Percentiles rank a stretch among this genome's conserved stretches.
Evolutionary conservation across 2,113 vertebrate genomes (phyloP).

Genomic region (Lophura nycthemera): DNA sequence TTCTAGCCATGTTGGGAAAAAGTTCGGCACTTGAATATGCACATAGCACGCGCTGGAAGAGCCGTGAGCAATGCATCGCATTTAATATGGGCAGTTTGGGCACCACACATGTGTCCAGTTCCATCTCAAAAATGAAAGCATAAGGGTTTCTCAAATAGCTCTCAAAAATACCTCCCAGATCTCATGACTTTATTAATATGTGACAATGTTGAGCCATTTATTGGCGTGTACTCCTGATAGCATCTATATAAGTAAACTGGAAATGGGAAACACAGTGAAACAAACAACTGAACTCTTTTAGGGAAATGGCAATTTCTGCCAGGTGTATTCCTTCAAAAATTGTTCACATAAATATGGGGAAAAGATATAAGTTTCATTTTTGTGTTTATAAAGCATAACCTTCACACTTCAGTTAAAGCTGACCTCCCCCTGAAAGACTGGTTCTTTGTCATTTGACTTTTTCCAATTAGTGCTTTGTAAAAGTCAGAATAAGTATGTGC

Average conservation of each 20-base stretch:
- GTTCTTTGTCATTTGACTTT: background rate
- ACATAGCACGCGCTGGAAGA: background rate
- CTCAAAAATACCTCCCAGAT: background rate
- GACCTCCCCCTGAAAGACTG: background rate
- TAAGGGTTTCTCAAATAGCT: background rate
- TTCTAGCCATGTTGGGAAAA: constrained; percentile 16
- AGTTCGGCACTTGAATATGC: background rate
- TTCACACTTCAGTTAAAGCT: background rate
- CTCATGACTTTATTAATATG: background rate
- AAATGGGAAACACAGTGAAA: background rate
- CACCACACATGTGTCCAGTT: background rate
- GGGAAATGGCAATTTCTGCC: background rate
- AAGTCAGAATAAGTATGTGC: background rate
- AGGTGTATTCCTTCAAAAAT: background rate
- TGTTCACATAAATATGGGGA: background rate
- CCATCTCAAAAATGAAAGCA: background rate
- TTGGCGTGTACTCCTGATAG: background rate
- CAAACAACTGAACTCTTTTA: background rate
- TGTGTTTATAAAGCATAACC: background rate
- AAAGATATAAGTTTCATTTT: background rate
- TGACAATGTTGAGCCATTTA: background rate
- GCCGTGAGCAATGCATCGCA: background rate
- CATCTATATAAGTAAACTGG: background rate
- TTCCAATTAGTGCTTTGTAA: background rate
- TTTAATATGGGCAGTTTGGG: background rate